phyloP scores from a whole-genome alignment of 2,797 vertebrate genomes.

The Cichlasoma orientale region DNA sequence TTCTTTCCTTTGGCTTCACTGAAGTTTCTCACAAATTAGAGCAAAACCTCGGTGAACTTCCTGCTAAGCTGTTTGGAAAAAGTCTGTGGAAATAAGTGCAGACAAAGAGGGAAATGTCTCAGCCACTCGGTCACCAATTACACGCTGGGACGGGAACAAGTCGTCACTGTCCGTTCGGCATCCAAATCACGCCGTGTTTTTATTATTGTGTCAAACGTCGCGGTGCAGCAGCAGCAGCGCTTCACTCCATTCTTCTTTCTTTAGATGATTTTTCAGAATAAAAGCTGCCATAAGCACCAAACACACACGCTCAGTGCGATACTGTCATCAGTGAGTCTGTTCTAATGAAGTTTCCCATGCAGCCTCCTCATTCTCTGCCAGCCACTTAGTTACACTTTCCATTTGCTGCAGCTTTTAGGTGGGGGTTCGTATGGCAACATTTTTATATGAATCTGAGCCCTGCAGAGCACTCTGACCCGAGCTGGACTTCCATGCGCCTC shows the following conservation, averaged over 20 bases:
- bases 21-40: slow-evolving; percentile 2
- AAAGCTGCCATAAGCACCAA: neutral
- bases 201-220: neutral
- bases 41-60: slow-evolving; percentile 12
- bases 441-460: slow-evolving; percentile 21
- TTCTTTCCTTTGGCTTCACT: neutral
- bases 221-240: neutral
- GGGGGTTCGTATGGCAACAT: slow-evolving; percentile 40
- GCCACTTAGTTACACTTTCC: slow-evolving; percentile 67
- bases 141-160: slow-evolving; percentile 13
- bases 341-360: slow-evolving; percentile 32
- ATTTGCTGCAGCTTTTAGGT: slow-evolving; percentile 52
- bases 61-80: slow-evolving; percentile 28
- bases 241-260: neutral
- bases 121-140: neutral
- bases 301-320: neutral
- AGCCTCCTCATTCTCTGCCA: slow-evolving; percentile 40
- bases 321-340: slow-evolving; percentile 15
- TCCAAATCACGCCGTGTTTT: slow-evolving; percentile 12
- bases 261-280: neutral
- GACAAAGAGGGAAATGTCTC: slow-evolving; percentile 14
- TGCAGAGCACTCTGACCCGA: slow-evolving; percentile 21
- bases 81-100: slow-evolving; percentile 28
- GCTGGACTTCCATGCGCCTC: slow-evolving; percentile 21
- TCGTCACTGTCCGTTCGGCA: slow-evolving; percentile 30